Percentiles rank a stretch among this genome's conserved stretches.
Conservation (phyloP, 1,140 invertebrate species). For the Atopsyche davidsoni region DNA sequence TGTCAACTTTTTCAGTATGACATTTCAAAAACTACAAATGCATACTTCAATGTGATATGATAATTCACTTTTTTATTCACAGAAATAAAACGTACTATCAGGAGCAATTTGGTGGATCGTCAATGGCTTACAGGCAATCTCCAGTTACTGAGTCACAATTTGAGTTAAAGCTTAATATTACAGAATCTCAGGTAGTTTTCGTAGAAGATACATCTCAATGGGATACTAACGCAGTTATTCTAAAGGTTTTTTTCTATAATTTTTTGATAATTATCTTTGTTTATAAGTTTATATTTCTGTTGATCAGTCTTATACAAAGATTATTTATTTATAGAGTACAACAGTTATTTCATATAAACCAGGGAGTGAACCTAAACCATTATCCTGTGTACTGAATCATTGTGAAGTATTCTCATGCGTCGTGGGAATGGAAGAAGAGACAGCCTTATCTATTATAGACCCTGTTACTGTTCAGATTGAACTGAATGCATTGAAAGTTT, state of each 20-base stretch:
- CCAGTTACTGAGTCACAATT: slow-evolving; percentile 46
- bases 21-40: neutral
- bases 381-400: slow-evolving; percentile 83
- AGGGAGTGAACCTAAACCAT: slow-evolving; percentile 61
- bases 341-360: slow-evolving; percentile 79
- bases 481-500: slow-evolving; percentile 33
- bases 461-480: slow-evolving; percentile 79
- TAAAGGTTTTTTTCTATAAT: slow-evolving; percentile 58
- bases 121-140: slow-evolving; percentile 12
- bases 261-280: slow-evolving; percentile 7
- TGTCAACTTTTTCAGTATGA: neutral
- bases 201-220: slow-evolving; percentile 82
- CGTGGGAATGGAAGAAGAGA: slow-evolving; percentile 86
- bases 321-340: slow-evolving; percentile 59
- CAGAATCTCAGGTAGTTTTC: slow-evolving; percentile 90
- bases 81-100: slow-evolving; percentile 9
- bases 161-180: slow-evolving; percentile 90
- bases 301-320: neutral
- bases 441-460: slow-evolving; percentile 92
- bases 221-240: slow-evolving; percentile 91
- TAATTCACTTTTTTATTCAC: slow-evolving; percentile 3
- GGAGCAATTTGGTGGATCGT: slow-evolving; percentile 11
- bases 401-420: slow-evolving; percentile 93
- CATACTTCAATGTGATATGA: neutral
- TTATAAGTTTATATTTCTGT: neutral